Evolutionary conservation across 2,888 invertebrate genomes (phyloP), one percentile per base, ranked within the genome.

Genomic region (Sminthurinus aureus): DNA sequence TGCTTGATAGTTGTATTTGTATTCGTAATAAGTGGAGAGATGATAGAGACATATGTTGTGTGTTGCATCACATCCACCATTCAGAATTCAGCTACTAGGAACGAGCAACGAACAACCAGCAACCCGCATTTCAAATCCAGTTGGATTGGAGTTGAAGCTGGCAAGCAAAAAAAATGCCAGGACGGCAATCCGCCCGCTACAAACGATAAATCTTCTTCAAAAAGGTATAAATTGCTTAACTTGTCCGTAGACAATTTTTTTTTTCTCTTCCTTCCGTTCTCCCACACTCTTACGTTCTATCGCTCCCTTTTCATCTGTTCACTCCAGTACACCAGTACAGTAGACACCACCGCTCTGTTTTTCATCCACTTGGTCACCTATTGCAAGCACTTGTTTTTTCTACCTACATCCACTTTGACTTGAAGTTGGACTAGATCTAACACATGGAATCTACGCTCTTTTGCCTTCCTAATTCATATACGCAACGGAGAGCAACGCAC

Each of bases 211-310:
- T 81, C 80, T 81, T 83, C 84, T 85, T 85, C 81, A 83, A 87
- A 85, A 87, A 87, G 83, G 85, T 85, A 87, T 86, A 87, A 86
- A 87, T 87, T 87, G 84, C 79, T 82, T 84, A 84, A 84, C 64
- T 84, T 84, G 84, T 84, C 83, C 58, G 73, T 79, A 74, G 79
- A 83, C 79, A 79, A 79, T 83, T 83, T 75, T 74, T 79, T 20
- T 69, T 52, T 20, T 4, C 24, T 75, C n/a, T 26, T n/a, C 18
- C 69, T 52, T 85, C 52, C 83, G 73, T 83, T 81, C 74, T 81
- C 81, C 75, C 84, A 81, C 22, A 78, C 74, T 24, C 38, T 85
- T 83, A 69, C 83, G 58, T 76, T 64, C 15, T 64, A 26, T 66
- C 64, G 13, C 24, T 66, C 51, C 18, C 52, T 51, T 51, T 78